A percentile compares a stretch with the other conserved stretches of the same genome.
Evolutionary conservation across 2,888 invertebrate species (phyloP).

Genomic region (Kuschelorhynchus macadamiae): DNA sequence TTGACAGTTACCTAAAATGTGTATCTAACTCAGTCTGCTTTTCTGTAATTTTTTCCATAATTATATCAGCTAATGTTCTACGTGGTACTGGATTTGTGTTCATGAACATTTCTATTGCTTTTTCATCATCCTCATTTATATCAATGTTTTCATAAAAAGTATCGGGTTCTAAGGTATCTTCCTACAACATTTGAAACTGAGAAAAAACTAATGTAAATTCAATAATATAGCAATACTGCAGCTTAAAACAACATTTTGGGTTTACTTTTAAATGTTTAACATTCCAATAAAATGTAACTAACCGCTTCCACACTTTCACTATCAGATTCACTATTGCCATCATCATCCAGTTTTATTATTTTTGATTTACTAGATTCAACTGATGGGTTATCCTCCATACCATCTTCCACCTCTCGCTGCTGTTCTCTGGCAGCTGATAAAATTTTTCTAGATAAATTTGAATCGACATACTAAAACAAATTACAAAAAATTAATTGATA

Average conservation of each 20-base stretch:
- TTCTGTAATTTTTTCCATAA: slow-evolving; percentile 93
- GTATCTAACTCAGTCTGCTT: slow-evolving; percentile 92
- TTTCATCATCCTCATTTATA: slow-evolving; percentile 90
- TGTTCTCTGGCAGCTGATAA: slow-evolving; percentile 87
- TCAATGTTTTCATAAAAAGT: slow-evolving; percentile 80
- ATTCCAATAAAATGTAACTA: too few species aligned
- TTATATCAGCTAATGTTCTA: slow-evolving; percentile 89
- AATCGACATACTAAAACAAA: slow-evolving; percentile 81
- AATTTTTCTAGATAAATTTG: slow-evolving; percentile 87
- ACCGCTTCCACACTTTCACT: slow-evolving; percentile 59
- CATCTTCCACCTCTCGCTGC: slow-evolving; percentile 80
- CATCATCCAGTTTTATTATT: slow-evolving; percentile 64
- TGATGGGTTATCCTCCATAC: slow-evolving; percentile 65
- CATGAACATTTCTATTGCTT: slow-evolving; percentile 88
- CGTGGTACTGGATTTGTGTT: slow-evolving; percentile 72
- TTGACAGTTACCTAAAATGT: slow-evolving; percentile 69
- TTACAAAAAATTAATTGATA: not conserved
- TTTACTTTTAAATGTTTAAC: not conserved
- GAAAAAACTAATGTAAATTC: too few species aligned
- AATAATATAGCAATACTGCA: too few species aligned
- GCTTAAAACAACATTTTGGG: not conserved
- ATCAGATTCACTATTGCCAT: slow-evolving; percentile 71
- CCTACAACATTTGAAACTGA: too few species aligned
- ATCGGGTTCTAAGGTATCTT: slow-evolving; percentile 72
- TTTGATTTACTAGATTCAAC: slow-evolving; percentile 55